A percentile compares a stretch with the other conserved stretches of the same genome.
Conservation (phyloP, 2,113 vertebrate species). For the Rafetus swinhoei region DNA sequence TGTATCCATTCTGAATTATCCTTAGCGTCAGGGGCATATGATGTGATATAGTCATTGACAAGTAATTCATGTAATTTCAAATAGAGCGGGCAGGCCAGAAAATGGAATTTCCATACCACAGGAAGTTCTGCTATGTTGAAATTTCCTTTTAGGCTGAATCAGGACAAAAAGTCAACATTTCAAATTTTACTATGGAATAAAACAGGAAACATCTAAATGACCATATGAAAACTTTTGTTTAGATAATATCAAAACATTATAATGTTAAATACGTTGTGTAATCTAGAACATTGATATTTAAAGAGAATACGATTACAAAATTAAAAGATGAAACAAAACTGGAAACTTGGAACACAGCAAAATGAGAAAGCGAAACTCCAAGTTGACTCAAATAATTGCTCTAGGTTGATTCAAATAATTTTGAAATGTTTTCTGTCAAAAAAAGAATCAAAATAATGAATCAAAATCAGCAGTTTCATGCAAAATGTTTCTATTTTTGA, state of each 20-base stretch:
- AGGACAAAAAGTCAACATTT: too few relatives aligned
- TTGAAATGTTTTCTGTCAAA: background rate
- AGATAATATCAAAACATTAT: background rate
- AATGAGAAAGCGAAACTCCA: background rate
- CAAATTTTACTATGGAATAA: background rate
- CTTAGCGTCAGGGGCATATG: background rate
- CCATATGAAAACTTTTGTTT: background rate
- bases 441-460: background rate
- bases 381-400: background rate
- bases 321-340: background rate
- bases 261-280: background rate
- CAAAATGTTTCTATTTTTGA: background rate
- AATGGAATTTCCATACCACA: background rate
- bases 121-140: background rate
- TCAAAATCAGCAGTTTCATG: background rate
- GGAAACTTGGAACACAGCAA: background rate
- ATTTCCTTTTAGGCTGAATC: too few relatives aligned
- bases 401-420: background rate
- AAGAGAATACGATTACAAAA: background rate
- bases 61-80: background rate
- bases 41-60: background rate
- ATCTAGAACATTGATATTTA: background rate
- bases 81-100: background rate
- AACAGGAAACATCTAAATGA: background rate
- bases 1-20: background rate